Conservation (phyloP, 2,888 invertebrate species). For the Xylota segnis region DNA sequence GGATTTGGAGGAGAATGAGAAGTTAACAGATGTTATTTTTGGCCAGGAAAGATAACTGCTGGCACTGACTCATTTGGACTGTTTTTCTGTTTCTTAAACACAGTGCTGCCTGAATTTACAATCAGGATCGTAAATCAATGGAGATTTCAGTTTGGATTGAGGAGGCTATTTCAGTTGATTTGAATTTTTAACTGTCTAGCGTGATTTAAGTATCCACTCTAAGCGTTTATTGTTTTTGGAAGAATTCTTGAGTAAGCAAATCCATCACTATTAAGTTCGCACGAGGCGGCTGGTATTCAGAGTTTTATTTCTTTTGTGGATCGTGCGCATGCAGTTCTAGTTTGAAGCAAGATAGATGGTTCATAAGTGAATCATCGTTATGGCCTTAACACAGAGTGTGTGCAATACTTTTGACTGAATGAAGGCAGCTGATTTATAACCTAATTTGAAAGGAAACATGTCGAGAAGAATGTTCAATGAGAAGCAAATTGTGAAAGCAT, state of each 20-base stretch:
- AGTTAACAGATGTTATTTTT: conserved; percentile 4
- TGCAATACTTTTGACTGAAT: neutral
- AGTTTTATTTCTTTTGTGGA: neutral
- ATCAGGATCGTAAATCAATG: neutral
- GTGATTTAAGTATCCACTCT: neutral
- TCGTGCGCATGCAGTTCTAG: neutral
- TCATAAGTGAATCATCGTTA: neutral
- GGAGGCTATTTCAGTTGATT: neutral
- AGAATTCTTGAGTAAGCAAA: neutral
- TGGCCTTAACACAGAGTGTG: too few species aligned
- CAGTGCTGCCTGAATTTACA: neutral
- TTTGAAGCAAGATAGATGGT: neutral
- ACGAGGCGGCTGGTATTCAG: neutral
- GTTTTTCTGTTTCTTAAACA: neutral
- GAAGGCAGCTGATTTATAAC: neutral
- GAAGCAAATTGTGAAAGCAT: neutral
- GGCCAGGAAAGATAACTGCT: neutral
- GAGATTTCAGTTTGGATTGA: neutral
- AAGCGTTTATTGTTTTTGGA: neutral
- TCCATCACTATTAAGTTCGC: neutral
- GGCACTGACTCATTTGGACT: neutral
- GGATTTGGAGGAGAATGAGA: conserved; percentile 21
- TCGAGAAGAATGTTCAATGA: neutral
- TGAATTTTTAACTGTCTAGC: neutral
- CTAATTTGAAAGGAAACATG: neutral